A percentile compares a stretch with the other conserved stretches of the same genome.
Evolutionary conservation across 2,797 vertebrate species (phyloP).

Genomic region (Oceanodroma leucorhoa): DNA sequence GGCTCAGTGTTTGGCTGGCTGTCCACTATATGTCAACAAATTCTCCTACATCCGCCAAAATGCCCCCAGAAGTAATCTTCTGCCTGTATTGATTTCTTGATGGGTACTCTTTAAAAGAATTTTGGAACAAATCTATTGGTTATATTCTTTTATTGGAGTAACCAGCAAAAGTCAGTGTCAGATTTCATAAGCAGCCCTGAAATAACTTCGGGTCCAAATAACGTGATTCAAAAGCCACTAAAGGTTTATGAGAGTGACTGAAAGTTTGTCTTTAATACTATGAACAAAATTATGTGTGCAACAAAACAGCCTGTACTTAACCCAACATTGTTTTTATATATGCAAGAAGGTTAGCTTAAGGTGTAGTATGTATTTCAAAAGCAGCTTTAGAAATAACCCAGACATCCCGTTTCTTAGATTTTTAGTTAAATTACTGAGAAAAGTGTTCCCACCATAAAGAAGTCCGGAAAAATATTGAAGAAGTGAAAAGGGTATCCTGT

Average conservation of each 20-base stretch:
- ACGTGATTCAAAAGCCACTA: accelerated
- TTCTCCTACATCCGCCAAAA: not conserved
- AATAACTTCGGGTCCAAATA: not conserved
- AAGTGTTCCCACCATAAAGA: not conserved
- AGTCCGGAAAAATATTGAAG: not conserved
- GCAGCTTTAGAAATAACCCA: not conserved
- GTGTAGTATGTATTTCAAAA: not conserved
- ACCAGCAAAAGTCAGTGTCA: not conserved
- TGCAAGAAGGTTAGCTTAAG: not conserved
- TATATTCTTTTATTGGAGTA: not conserved
- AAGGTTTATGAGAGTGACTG: not conserved
- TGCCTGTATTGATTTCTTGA: not conserved
- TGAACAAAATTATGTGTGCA: not conserved
- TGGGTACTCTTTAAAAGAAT: not conserved
- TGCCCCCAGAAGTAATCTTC: not conserved
- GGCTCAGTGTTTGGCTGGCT: not conserved
- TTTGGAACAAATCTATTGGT: not conserved
- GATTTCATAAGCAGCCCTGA: not conserved
- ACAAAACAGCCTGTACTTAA: not conserved
- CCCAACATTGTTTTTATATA: not conserved
- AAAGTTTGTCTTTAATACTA: not conserved
- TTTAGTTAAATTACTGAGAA: not conserved
- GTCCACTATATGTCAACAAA: not conserved
- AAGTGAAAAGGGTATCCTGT: not conserved
- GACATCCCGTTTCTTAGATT: not conserved